These are phyloP conservation scores for Conchocele bisecta DNA, from an alignment of 2,888 invertebrate genomes.

Conservation along the genomic window DNA sequence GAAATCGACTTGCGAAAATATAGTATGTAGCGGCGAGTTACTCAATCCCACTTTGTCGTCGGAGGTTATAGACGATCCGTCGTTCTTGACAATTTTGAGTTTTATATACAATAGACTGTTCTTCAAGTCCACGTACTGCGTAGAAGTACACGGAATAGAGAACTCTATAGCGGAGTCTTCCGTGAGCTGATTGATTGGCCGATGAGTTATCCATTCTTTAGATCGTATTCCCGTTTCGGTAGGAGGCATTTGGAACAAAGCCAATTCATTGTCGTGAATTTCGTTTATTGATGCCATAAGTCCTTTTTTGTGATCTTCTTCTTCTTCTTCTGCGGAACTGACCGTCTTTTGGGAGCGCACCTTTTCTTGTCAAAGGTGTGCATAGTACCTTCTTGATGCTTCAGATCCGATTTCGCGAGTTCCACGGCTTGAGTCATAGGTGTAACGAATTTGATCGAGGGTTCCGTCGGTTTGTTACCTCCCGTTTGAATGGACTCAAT, in stretches of 20 bases:
- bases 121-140: too few relatives aligned
- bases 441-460: too few relatives aligned
- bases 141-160: slow-evolving; percentile 24
- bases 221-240: background rate
- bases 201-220: slow-evolving; percentile 9
- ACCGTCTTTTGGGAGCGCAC: too few relatives aligned
- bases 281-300: too few relatives aligned
- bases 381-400: too few relatives aligned
- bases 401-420: too few relatives aligned
- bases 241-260: slow-evolving; percentile 7
- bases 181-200: slow-evolving; percentile 24
- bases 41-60: background rate
- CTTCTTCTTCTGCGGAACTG: too few relatives aligned
- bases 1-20: slow-evolving; percentile 28
- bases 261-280: slow-evolving; percentile 10
- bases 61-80: background rate
- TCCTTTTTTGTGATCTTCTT: too few relatives aligned
- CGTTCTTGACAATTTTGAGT: background rate
- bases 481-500: too few relatives aligned
- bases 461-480: too few relatives aligned
- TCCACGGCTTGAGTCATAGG: too few relatives aligned
- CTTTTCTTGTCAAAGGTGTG: too few relatives aligned
- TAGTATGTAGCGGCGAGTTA: background rate
- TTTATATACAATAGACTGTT: slow-evolving; percentile 12
- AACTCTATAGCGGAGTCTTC: slow-evolving; percentile 24